A percentile compares a stretch with the other conserved stretches of the same genome.
Conservation (phyloP, 2,888 invertebrate genomes). For the Caenorhabditis parvicauda region DNA sequence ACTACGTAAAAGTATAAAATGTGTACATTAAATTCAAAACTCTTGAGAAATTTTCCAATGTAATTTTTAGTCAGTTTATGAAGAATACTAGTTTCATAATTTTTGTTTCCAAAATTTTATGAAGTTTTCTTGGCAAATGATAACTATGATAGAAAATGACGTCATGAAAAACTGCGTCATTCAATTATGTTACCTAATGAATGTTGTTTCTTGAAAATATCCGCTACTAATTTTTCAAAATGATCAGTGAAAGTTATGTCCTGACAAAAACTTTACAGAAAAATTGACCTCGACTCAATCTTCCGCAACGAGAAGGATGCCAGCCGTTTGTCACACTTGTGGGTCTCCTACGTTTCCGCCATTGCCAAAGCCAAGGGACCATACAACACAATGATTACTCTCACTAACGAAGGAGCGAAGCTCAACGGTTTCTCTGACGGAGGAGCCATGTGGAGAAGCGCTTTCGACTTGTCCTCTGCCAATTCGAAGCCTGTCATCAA, state of each 20-base stretch:
- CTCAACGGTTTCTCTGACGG: constrained; percentile 58
- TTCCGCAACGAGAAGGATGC: constrained; percentile 42
- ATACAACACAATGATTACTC: constrained; percentile 48
- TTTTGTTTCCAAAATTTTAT: neutral
- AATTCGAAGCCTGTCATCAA: constrained; percentile 35
- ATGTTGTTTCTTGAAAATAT: neutral
- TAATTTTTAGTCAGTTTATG: too few species aligned
- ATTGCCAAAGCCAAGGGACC: constrained; percentile 33
- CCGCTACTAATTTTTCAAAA: neutral
- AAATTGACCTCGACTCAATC: constrained; percentile 43
- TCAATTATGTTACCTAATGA: too few species aligned
- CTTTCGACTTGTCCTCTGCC: constrained; percentile 55
- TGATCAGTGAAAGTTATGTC: neutral
- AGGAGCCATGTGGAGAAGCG: constrained; percentile 61
- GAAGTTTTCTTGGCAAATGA: too few species aligned
- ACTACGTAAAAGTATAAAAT: too few species aligned
- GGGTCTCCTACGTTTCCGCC: constrained; percentile 33
- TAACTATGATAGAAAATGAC: too few species aligned
- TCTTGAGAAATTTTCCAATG: too few species aligned
- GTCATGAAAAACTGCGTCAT: too few species aligned
- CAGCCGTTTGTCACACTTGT: constrained; percentile 36
- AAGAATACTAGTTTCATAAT: too few species aligned
- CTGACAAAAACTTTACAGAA: constrained; percentile 32
- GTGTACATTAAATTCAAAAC: too few species aligned
- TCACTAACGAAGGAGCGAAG: constrained; percentile 58